Conservation (phyloP, 2,797 vertebrate species). For the Oophaga sylvatica region DNA sequence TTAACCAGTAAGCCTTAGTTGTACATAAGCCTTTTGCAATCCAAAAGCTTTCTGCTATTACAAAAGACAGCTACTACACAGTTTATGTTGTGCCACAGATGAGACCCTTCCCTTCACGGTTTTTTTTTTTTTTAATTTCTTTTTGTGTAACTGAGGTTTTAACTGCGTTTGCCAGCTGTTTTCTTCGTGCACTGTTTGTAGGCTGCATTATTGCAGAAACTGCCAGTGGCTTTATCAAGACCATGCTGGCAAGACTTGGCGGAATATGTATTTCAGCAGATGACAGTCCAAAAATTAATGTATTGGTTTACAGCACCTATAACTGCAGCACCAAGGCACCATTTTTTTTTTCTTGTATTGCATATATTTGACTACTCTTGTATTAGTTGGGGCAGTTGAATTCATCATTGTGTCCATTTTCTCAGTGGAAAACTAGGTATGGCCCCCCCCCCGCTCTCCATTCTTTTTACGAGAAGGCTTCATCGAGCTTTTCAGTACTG, state of each 20-base stretch:
- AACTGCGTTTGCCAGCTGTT: conserved; percentile 79
- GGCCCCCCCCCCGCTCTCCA: conserved; percentile 74
- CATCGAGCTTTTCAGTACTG: conserved; percentile 85
- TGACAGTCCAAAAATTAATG: conserved; percentile 57
- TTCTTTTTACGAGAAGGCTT: conserved; percentile 78
- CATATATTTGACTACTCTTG: conserved; percentile 85
- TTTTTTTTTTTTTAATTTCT: conserved; percentile 66
- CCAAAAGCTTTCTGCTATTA: conserved; percentile 82
- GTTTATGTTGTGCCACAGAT: conserved; percentile 87
- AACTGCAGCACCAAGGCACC: conserved; percentile 74
- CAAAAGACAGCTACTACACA: conserved; percentile 87
- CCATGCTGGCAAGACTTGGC: neutral
- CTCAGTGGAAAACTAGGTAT: conserved; percentile 80
- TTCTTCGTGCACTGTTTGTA: conserved; percentile 73
- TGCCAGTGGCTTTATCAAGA: neutral
- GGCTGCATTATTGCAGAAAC: conserved; percentile 68
- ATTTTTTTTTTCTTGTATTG: conserved; percentile 68
- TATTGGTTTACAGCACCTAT: conserved; percentile 72
- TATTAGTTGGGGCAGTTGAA: conserved; percentile 74
- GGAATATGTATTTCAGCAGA: conserved; percentile 1
- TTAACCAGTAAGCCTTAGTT: conserved; percentile 99
- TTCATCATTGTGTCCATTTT: conserved; percentile 95
- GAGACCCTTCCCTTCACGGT: conserved; percentile 71
- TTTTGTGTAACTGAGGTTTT: conserved; percentile 78
- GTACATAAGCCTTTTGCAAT: conserved; percentile 93